Conservation (phyloP, 1,140 invertebrate species). For the Panonychus citri region DNA sequence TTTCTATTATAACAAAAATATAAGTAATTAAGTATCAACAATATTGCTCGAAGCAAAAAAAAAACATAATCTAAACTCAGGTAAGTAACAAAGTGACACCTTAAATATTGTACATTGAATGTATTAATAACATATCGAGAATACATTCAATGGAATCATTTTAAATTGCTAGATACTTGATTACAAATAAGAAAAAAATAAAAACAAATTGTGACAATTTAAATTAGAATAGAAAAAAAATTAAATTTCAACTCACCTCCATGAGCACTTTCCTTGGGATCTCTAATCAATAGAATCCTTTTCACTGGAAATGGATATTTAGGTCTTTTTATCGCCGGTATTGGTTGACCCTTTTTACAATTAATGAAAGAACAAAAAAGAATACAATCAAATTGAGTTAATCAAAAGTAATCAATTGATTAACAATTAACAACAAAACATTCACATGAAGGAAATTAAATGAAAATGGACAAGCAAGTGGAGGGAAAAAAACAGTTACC, state of each 20-base stretch:
- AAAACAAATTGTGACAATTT: too few species aligned
- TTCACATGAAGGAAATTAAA: background rate
- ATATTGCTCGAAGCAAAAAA: too few species aligned
- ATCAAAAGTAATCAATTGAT: background rate
- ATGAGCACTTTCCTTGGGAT: conserved; percentile 31
- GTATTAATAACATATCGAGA: too few species aligned
- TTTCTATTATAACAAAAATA: too few species aligned
- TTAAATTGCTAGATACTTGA: too few species aligned
- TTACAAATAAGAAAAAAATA: too few species aligned
- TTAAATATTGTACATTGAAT: too few species aligned
- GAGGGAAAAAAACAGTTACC: background rate
- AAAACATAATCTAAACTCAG: too few species aligned
- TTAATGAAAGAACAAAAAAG: background rate
- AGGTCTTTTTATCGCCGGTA: conserved; percentile 7
- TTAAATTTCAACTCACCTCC: conserved; percentile 27
- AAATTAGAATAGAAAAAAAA: background rate
- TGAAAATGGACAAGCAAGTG: background rate
- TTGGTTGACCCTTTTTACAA: background rate
- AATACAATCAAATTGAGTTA: background rate
- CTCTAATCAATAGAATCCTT: conserved; percentile 32
- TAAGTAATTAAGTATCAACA: too few species aligned
- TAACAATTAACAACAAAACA: background rate
- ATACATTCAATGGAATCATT: too few species aligned
- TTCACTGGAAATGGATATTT: conserved; percentile 27
- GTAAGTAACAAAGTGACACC: too few species aligned